Evolutionary conservation across 2,113 vertebrate genomes (phyloP).

Genomic region (Pachypanchax playfairii): DNA sequence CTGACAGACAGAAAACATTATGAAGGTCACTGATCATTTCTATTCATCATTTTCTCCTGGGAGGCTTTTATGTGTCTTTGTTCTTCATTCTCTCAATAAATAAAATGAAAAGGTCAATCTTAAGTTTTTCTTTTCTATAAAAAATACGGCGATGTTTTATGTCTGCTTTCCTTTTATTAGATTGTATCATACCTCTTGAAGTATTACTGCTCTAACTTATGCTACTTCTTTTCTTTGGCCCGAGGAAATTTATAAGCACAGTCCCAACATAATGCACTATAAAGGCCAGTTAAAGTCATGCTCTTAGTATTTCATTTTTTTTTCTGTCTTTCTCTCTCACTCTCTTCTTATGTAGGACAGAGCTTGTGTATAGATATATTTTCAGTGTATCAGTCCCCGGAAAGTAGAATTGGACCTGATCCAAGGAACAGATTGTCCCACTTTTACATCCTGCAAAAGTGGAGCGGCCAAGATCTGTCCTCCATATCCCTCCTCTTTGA

Average conservation of each 20-base stretch:
- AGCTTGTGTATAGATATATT: conserved; percentile 82
- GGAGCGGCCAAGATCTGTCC: conserved; percentile 80
- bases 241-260: conserved; percentile 10
- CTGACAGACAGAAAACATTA: conserved; percentile 44
- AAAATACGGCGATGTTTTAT: conserved; percentile 9
- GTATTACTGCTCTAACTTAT: not conserved
- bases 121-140: conserved; percentile 6
- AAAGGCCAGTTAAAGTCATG: conserved; percentile 23
- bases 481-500: conserved; percentile 69
- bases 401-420: conserved; percentile 84
- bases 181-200: not conserved
- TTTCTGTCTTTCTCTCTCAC: conserved; percentile 38
- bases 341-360: conserved; percentile 81
- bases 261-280: conserved; percentile 12
- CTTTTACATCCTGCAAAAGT: conserved; percentile 81
- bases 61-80: not conserved
- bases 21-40: conserved; percentile 16
- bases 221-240: conserved; percentile 2
- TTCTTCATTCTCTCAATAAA: conserved; percentile 11
- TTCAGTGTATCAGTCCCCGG: conserved; percentile 84
- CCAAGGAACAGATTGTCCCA: conserved; percentile 88
- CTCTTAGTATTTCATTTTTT: conserved; percentile 35
- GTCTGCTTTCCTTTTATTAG: conserved; percentile 2
- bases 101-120: conserved; percentile 23
- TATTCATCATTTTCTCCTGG: conserved; percentile 22